These are phyloP conservation scores for Apis florea DNA, from an alignment of 1,140 invertebrate species.

Conservation along the genomic window DNA sequence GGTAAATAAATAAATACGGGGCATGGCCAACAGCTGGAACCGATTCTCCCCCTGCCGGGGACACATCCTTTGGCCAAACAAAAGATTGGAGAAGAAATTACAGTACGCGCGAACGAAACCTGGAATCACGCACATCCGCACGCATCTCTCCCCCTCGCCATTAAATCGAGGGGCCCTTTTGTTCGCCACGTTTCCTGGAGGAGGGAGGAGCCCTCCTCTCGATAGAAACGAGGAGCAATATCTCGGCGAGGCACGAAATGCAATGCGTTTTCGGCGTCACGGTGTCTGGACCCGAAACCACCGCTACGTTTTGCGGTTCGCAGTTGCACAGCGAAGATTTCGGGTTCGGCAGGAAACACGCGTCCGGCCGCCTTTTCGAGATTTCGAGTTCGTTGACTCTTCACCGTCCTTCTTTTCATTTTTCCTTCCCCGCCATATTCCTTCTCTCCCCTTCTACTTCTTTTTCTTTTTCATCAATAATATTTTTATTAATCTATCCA, in stretches of 20 bases:
- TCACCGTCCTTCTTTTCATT: no score
- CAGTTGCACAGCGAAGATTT: constrained; percentile 55
- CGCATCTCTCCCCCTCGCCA: neutral
- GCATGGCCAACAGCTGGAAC: neutral
- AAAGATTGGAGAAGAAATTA: neutral
- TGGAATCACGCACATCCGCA: constrained; percentile 6
- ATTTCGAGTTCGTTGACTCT: constrained; percentile 11
- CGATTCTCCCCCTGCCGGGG: neutral
- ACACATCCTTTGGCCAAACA: neutral
- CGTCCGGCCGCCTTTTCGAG: constrained; percentile 59
- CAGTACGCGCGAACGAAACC: neutral
- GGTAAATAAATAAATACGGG: neutral
- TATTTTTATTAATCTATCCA: no score
- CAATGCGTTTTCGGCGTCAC: constrained; percentile 70
- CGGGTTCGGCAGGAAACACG: constrained; percentile 65
- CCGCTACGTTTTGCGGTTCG: constrained; percentile 58
- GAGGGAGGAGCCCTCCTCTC: neutral
- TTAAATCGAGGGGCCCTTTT: neutral
- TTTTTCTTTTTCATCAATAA: no score
- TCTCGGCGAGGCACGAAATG: constrained; percentile 44
- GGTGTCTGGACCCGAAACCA: constrained; percentile 67
- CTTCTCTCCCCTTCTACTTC: no score
- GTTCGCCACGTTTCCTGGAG: constrained; percentile 8
- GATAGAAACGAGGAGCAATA: neutral
- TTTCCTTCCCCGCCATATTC: no score